Evolutionary conservation across 1,140 invertebrate genomes (phyloP), one percentile per base, ranked within the genome.

Genomic region (Drosophila athabasca): DNA sequence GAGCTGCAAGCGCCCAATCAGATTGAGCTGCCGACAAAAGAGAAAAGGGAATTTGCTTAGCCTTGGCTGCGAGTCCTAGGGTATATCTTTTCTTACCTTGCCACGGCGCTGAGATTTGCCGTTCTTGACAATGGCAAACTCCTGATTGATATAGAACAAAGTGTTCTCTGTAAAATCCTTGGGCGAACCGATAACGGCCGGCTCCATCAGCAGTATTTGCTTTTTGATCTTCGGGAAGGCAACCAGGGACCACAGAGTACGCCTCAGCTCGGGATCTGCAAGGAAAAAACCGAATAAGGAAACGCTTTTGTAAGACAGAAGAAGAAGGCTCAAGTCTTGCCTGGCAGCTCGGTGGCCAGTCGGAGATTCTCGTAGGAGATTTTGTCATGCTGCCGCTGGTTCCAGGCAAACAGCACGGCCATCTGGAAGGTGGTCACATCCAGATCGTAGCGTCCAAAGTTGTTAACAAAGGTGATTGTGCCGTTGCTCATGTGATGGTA

Each of bases 401-500:
- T 99, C 98, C 98, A 99, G 7, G 97, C 97, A 93, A 99, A 99
- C 17, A 99, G 93, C n/a, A 99, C 98, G 59, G 98, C 98, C 98
- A 99, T 99, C 95, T 99, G 99, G 92, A 99, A 99, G 24, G 98
- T 99, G 6, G 99, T 99, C 2, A 99, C 98, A 92, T 99, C 99
- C 65, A 99, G 93, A 93, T 99, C 99, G 93, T 98, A 99, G 82
- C 96, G 95, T 8, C 98, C 98, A 46, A 97, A 95, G 88, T 96
- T 95, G 92, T 98, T 99, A 2, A 95, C 94, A 94, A 99, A 99
- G 46, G 97, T 98, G 73, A 99, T 98, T 35, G 97, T 98, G 79
- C 98, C 99, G 94, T 99, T 99, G 49, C 98, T 99, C 98, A 99
- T 99, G 82, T 99, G 98, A 94, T 99, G 98, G 92, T 99, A 98